Percentiles rank a stretch among this genome's conserved stretches.
phyloP scores from a whole-genome alignment of 2,113 vertebrate genomes.

The Albula goreensis region DNA sequence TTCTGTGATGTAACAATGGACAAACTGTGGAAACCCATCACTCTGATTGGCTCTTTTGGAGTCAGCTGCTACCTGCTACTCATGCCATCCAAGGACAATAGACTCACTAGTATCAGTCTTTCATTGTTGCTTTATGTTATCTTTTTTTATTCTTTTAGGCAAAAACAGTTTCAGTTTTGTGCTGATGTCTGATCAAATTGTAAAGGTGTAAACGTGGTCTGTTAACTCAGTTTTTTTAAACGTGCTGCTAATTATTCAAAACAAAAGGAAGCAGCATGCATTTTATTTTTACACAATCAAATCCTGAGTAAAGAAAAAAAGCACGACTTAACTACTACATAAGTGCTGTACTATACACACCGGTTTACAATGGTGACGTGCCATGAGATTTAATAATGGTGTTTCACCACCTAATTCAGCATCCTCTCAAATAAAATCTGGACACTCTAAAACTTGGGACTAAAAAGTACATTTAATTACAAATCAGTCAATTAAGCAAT shows the following conservation, averaged over 20 bases:
- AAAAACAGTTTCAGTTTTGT: constrained; percentile 41
- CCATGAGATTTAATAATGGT: background rate
- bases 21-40: constrained; percentile 35
- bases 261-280: background rate
- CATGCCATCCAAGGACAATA: constrained; percentile 33
- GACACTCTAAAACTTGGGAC: background rate
- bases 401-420: background rate
- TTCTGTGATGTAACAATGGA: background rate
- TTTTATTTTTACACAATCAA: background rate
- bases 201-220: background rate
- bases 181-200: constrained; percentile 40
- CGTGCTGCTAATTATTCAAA: background rate
- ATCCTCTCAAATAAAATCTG: background rate
- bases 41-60: constrained; percentile 48
- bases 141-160: constrained; percentile 20
- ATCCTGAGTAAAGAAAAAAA: background rate
- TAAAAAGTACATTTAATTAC: background rate
- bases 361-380: background rate
- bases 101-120: constrained; percentile 19
- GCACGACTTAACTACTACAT: background rate
- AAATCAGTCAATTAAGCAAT: background rate
- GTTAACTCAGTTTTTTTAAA: background rate
- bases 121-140: constrained; percentile 3
- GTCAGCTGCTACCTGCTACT: constrained; percentile 52
- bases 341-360: background rate